phyloP scores from a whole-genome alignment of 1,140 invertebrate genomes.

The Drosophila kikkawai region DNA sequence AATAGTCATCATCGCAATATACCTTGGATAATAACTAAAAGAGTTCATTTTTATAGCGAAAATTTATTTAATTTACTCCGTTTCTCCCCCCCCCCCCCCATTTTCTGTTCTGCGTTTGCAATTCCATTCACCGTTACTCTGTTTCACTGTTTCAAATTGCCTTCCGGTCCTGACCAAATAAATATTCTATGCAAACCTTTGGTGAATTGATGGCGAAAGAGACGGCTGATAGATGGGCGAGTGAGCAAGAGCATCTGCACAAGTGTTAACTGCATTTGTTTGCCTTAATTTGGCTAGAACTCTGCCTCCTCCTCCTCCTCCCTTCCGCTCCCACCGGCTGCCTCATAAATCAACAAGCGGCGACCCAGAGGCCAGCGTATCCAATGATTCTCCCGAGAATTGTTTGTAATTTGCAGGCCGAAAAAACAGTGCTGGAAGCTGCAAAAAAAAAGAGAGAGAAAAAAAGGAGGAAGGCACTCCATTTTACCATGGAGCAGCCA shows the following conservation, averaged over 20 bases:
- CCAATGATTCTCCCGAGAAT: conserved; percentile 71
- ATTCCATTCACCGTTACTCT: conserved; percentile 9
- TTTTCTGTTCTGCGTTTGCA: not conserved
- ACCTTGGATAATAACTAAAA: not conserved
- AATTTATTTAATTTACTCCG: conserved; percentile 1
- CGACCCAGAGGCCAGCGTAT: conserved; percentile 42
- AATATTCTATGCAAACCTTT: conserved; percentile 49
- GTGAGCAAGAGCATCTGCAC: conserved; percentile 2
- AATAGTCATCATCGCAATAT: not conserved
- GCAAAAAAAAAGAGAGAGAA: conserved; percentile 9
- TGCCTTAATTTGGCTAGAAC: conserved; percentile 44
- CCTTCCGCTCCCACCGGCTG: not conserved
- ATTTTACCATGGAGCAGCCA: conserved; percentile 15
- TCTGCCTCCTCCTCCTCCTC: not conserved
- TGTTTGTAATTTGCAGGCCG: conserved; percentile 69
- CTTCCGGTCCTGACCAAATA: conserved; percentile 39
- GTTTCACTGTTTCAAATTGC: conserved; percentile 41
- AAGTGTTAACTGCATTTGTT: conserved; percentile 50
- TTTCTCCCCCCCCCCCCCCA: not conserved
- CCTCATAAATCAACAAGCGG: conserved; percentile 62
- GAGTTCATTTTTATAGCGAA: conserved; percentile 3
- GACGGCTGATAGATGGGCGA: not conserved
- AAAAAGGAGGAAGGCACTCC: not conserved
- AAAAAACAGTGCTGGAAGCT: conserved; percentile 49
- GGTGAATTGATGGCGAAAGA: conserved; percentile 20